Evolutionary conservation across 2,888 invertebrate genomes (phyloP), one percentile per base, ranked within the genome.

Genomic region (Drosophila yooni): DNA sequence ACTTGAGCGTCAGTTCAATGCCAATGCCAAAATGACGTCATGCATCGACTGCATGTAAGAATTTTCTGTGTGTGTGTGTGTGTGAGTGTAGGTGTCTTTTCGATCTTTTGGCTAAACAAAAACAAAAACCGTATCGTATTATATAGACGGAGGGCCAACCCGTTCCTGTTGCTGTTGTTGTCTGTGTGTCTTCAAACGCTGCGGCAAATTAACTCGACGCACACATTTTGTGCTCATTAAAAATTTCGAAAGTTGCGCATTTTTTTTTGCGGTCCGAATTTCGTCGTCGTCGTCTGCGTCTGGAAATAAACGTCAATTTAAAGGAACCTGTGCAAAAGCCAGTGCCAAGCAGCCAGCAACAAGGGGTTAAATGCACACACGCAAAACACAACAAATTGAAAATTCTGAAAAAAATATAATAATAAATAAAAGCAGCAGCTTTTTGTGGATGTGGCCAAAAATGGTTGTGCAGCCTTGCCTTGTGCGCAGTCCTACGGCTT

Each of bases 271-370:
- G 27, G 27, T 27, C 50, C 46, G 25, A 46, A 46, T 46, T 46
- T 46, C 21, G 25, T 25, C 25, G 56, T 27, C 29, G 51, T 29
- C 64, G 40, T 34, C 56, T 21, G 21, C 21, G 33, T 88, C 86
- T 88, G 81, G 78, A 82, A 84, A 84, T 85, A 84, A 84, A 85
- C 88, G 88, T 76, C 83, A 86, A 83, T 81, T 76, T 86, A 73
- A 72, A 76, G 70, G 72, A 76, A 74, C 75, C 69, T 67, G 70
- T 65, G 43, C 63, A 58, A 40, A 66, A 59, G 40, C 50, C 64
- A 53, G 58, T 54, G 61, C 21, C 21, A 51, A 43, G 13, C 40
- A 29, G 46, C 27, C 48, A 48, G 25, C 48, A 48, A 25, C 31
- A 52, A 15, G 52, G 61, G 38, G 50, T 56, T 25, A 25, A 38